A percentile compares a stretch with the other conserved stretches of the same genome.
phyloP scores from a whole-genome alignment of 2,113 vertebrate genomes.

The Vulpes lagopus region DNA sequence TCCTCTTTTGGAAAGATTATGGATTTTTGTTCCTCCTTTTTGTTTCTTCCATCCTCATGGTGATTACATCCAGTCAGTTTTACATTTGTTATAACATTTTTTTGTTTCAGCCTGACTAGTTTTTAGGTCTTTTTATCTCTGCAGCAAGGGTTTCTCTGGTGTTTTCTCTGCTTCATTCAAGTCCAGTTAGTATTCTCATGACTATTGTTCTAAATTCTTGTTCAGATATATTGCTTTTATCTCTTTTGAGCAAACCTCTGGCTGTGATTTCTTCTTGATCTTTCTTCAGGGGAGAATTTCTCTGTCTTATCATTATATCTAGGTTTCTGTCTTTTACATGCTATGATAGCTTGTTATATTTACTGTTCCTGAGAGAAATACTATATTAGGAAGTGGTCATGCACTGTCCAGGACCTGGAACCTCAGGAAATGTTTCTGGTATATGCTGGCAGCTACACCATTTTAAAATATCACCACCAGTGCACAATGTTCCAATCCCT shows the following conservation, averaged over 20 bases:
- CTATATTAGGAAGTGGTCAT: background rate
- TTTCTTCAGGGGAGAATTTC: background rate
- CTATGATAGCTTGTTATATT: background rate
- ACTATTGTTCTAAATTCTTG: background rate
- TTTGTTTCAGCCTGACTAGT: background rate
- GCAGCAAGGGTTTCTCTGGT: background rate
- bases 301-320: background rate
- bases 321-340: background rate
- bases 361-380: background rate
- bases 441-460: background rate
- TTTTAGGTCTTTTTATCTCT: background rate
- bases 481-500: background rate
- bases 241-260: background rate
- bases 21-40: background rate
- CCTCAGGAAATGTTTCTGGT: background rate
- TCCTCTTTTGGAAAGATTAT: background rate
- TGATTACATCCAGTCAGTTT: background rate
- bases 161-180: background rate
- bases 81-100: background rate
- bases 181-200: background rate
- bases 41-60: background rate
- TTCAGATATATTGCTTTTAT: background rate
- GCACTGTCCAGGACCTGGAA: background rate
- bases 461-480: background rate
- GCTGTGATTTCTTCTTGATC: background rate